phyloP scores from a whole-genome alignment of 92 coral and sea anemone species.

The Epizoanthus stellaris region DNA sequence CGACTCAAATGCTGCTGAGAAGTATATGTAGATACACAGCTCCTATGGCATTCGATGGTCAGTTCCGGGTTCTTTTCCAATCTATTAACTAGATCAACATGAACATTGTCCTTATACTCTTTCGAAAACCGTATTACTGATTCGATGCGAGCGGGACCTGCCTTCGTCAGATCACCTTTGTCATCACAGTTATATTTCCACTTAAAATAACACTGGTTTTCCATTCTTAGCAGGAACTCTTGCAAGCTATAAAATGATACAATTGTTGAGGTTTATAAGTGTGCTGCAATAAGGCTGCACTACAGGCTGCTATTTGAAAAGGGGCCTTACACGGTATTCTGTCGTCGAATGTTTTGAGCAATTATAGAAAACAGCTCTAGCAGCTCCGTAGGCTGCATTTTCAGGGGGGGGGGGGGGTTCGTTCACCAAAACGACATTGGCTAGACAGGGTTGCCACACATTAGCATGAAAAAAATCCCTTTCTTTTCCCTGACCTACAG shows the following conservation, averaged over 20 bases:
- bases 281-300: conserved; percentile 36
- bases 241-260: conserved; percentile 41
- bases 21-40: conserved; percentile 73
- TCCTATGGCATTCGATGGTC: conserved; percentile 54
- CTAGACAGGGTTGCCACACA: too few species aligned
- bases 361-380: too few species aligned
- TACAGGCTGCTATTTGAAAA: conserved; percentile 10
- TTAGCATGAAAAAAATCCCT: too few species aligned
- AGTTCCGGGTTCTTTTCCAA: conserved; percentile 40
- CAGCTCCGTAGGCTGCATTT: too few species aligned
- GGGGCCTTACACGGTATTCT: too few species aligned
- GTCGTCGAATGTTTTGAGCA: too few species aligned
- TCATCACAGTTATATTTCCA: conserved; percentile 49
- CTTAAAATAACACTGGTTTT: conserved; percentile 43
- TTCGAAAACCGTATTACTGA: conserved; percentile 41
- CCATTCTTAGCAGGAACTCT: conserved; percentile 47
- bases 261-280: conserved; percentile 50
- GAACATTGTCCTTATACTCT: conserved; percentile 44
- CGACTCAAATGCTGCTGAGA: conserved; percentile 57
- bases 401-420: too few species aligned
- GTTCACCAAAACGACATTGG: too few species aligned
- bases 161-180: conserved; percentile 45
- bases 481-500: too few species aligned
- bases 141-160: conserved; percentile 43
- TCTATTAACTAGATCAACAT: conserved; percentile 37